Evolutionary conservation across 2,113 vertebrate genomes (phyloP).

Genomic region (Eublepharis macularius): DNA sequence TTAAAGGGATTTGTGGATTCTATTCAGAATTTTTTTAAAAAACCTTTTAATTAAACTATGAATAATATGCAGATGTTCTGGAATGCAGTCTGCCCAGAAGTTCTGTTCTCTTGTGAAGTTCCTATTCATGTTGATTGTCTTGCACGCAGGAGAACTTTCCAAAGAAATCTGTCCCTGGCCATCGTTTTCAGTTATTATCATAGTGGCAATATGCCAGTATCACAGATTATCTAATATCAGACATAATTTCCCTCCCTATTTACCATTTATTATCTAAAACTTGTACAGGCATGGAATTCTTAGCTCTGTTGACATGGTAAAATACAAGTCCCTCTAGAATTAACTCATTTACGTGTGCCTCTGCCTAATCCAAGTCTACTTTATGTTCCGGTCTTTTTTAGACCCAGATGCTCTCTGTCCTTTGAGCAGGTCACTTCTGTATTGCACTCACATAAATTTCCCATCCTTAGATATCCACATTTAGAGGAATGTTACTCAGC

Average conservation of each 20-base stretch:
- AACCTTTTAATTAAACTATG: conserved; percentile 51
- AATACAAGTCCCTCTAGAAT: not conserved
- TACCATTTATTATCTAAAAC: not conserved
- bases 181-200: not conserved
- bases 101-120: not conserved
- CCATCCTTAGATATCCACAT: not conserved
- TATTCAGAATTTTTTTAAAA: conserved; percentile 35
- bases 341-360: not conserved
- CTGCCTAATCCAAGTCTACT: not conserved
- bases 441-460: not conserved
- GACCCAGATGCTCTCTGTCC: not conserved
- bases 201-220: not conserved
- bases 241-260: not conserved
- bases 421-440: not conserved
- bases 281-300: not conserved
- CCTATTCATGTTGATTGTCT: not conserved
- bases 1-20: conserved; percentile 24
- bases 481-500: not conserved
- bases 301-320: not conserved
- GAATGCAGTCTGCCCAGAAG: not conserved
- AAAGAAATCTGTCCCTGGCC: not conserved
- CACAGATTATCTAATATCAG: not conserved
- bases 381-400: not conserved
- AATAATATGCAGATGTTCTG: conserved; percentile 33
- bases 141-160: not conserved